Evolutionary conservation across 2,797 vertebrate genomes (phyloP).

Genomic region (Scomberomorus guttatus): DNA sequence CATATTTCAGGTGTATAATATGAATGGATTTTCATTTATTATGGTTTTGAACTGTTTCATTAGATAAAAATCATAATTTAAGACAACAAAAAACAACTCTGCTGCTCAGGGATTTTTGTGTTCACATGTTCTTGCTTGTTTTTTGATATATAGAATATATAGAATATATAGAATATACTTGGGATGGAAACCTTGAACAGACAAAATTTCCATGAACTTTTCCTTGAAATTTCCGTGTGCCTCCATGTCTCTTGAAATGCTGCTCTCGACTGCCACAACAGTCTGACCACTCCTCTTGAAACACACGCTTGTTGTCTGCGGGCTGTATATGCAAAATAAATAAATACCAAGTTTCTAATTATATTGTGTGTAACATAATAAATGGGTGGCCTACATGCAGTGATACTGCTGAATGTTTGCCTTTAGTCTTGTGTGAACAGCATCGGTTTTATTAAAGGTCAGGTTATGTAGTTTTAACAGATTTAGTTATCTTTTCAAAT

Average conservation of each 20-base stretch:
- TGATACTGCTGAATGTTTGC: not conserved
- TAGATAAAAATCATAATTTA: not conserved
- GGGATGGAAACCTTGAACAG: not conserved
- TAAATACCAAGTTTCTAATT: conserved; percentile 32
- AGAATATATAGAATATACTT: not conserved
- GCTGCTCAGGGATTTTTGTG: not conserved
- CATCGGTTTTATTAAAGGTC: conserved; percentile 13
- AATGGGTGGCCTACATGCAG: conserved; percentile 9
- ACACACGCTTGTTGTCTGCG: not conserved
- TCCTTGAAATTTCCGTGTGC: not conserved
- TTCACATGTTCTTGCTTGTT: not conserved
- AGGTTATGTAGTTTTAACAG: not conserved
- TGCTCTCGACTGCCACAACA: not conserved
- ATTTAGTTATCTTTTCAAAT: too few relatives aligned
- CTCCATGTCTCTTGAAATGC: not conserved
- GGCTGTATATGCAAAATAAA: conserved; percentile 4
- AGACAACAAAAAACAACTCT: not conserved
- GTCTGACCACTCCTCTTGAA: not conserved
- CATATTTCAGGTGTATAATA: not conserved
- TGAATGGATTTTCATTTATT: not conserved
- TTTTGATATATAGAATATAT: not conserved
- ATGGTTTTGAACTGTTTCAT: not conserved
- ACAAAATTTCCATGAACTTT: not conserved
- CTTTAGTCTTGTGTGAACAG: not conserved
- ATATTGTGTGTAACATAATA: conserved; percentile 11